These are phyloP conservation scores for Xiphophorus couchianus DNA, from an alignment of 2,113 vertebrate genomes.

Conservation along the genomic window DNA sequence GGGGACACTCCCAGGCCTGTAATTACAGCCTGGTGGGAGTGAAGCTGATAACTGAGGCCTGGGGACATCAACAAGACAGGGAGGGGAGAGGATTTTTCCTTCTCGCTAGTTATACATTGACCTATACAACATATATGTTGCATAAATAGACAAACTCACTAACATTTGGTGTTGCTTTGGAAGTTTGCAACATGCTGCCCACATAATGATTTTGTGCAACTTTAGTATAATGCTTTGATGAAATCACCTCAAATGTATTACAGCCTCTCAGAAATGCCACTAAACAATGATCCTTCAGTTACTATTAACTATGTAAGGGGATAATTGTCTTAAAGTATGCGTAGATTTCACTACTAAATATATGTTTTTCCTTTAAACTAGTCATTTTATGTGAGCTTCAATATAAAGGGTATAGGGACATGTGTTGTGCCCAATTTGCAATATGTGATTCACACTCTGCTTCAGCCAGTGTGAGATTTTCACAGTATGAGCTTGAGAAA, in stretches of 20 bases:
- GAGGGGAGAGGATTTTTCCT: constrained; percentile 51
- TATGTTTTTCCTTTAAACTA: too few species aligned
- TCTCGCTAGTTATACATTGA: constrained; percentile 51
- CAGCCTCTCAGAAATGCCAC: constrained; percentile 15
- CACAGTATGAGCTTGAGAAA: too few species aligned
- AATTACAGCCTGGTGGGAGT: constrained; percentile 76
- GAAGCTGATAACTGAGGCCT: constrained; percentile 74
- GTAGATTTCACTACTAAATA: too few species aligned
- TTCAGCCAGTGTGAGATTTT: too few species aligned
- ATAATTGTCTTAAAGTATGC: neutral
- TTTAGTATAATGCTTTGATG: too few species aligned
- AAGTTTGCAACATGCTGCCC: too few species aligned
- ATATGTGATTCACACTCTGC: too few species aligned
- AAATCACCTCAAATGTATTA: constrained; percentile 22
- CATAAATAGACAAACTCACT: neutral
- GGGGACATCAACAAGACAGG: constrained; percentile 50
- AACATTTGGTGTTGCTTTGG: neutral
- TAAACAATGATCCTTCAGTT: constrained; percentile 23
- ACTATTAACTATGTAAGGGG: constrained; percentile 25
- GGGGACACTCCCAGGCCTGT: constrained; percentile 63
- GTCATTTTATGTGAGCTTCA: too few species aligned
- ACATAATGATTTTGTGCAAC: too few species aligned
- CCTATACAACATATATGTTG: constrained; percentile 8
- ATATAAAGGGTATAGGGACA: too few species aligned
- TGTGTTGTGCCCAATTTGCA: too few species aligned